phyloP scores from a whole-genome alignment of 2,797 vertebrate species.

The Anabacerthia variegaticeps region DNA sequence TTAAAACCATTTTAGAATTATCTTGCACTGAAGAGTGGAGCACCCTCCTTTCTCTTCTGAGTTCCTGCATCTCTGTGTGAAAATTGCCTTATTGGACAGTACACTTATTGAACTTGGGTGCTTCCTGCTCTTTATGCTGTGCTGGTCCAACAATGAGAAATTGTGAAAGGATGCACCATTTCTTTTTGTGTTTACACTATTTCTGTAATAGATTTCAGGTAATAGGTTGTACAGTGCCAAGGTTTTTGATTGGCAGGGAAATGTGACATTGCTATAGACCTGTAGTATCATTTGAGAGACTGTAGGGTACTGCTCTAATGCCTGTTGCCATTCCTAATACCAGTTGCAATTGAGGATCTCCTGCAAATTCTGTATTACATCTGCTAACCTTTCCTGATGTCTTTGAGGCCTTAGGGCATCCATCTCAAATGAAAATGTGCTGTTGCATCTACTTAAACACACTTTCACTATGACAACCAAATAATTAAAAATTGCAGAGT shows the following conservation, averaged over 20 bases:
- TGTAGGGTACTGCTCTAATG: background rate
- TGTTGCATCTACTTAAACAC: background rate
- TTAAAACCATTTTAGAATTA: background rate
- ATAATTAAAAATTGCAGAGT: background rate
- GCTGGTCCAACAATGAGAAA: background rate
- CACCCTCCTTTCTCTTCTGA: background rate
- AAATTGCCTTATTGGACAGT: background rate
- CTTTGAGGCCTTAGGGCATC: background rate
- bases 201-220: background rate
- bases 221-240: background rate
- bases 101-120: fast-evolving
- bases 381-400: background rate
- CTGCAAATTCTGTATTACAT: background rate
- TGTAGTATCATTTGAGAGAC: background rate
- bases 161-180: background rate
- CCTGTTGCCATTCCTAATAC: background rate
- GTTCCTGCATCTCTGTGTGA: background rate
- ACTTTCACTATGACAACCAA: background rate
- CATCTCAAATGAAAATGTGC: background rate
- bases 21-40: background rate
- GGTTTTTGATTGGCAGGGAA: background rate
- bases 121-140: background rate
- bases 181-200: background rate
- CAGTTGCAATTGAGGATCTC: background rate
- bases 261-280: background rate